Base-by-base conservation (phyloP, 2,888 invertebrate genomes). In the Agonopterix heracliana region DNA sequence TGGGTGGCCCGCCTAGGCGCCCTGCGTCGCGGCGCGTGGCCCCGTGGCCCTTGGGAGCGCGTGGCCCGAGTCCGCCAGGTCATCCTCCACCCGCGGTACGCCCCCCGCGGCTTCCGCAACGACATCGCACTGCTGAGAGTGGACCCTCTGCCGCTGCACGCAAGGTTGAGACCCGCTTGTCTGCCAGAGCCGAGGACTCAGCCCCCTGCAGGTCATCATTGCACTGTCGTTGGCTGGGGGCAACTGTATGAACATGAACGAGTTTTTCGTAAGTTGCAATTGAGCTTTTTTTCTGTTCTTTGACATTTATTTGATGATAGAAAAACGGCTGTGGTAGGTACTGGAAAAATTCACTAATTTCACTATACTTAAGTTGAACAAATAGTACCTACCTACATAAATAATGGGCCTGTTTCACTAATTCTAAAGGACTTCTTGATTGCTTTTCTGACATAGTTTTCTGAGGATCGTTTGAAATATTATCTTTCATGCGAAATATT, bases 1-100 rank as follows among this genome's bases (percentile, higher is more conserved):
- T 95, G 95, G 95, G 94, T 95, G 26, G 95, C 94, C 0, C 89
- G 95, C n/a, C 82, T 95, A 14, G 95, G 95, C 9, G 92, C 94
- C 9, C 80, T 94, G 1, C 88, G 95, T 0, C 89, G 94, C 45
- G 94, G 93, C 12, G 92, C 92, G 9, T 92, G 92, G 71, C 90
- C 94, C 14, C 92, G 93, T 5, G 94, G 94, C 1, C 94, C 95
- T 0, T 93, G 93, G 80, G 95, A 95, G 72, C 92, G 93, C 57
- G 88, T 93, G 1, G 81, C 93, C 4, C 89, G 91, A 34, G 90
- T 95, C 17, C 90, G 91, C 1, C 79, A 80, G 41, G 91, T 94
- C 35, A 84, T 93, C 35, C 81, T 94, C 4, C 95, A 95, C 79
- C 94, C 94, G 4, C 90, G 91, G 44, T 95, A 95, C 74, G 90